A percentile compares a stretch with the other conserved stretches of the same genome.
phyloP scores from a whole-genome alignment of 2,797 vertebrate genomes.

The Mycteria americana region DNA sequence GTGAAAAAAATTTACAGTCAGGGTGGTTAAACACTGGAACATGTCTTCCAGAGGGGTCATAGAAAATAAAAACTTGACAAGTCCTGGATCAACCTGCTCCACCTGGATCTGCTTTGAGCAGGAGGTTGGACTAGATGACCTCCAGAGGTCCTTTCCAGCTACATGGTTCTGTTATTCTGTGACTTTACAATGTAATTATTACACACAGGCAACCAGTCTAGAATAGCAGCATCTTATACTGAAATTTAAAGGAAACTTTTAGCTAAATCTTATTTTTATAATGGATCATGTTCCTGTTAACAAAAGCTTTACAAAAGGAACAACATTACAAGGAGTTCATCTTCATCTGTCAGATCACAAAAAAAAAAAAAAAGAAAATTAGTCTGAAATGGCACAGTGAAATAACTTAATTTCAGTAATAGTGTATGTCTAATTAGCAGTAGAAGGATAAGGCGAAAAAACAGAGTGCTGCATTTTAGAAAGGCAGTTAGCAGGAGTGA shows the following conservation, averaged over 20 bases:
- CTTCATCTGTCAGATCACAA: neutral
- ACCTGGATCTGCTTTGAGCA: neutral
- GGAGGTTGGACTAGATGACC: neutral
- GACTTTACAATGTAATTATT: neutral
- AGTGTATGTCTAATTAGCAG: neutral
- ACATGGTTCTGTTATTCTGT: neutral
- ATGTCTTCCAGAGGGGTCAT: neutral
- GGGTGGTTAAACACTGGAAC: neutral
- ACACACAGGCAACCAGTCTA: neutral
- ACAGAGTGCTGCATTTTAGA: neutral
- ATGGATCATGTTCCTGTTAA: neutral
- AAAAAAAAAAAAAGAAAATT: neutral
- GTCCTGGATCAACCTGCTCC: neutral
- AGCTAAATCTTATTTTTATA: neutral
- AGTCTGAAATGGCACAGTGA: neutral
- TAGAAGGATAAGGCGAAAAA: neutral
- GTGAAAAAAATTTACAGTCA: neutral
- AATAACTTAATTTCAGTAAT: neutral
- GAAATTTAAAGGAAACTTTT: neutral
- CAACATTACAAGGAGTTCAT: neutral
- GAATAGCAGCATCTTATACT: neutral
- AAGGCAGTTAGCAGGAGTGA: neutral
- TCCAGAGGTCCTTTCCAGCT: neutral
- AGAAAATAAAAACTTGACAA: neutral
- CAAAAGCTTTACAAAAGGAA: neutral